Evolutionary conservation across 2,797 vertebrate genomes (phyloP).

Genomic region (Poeciliopsis infans): DNA sequence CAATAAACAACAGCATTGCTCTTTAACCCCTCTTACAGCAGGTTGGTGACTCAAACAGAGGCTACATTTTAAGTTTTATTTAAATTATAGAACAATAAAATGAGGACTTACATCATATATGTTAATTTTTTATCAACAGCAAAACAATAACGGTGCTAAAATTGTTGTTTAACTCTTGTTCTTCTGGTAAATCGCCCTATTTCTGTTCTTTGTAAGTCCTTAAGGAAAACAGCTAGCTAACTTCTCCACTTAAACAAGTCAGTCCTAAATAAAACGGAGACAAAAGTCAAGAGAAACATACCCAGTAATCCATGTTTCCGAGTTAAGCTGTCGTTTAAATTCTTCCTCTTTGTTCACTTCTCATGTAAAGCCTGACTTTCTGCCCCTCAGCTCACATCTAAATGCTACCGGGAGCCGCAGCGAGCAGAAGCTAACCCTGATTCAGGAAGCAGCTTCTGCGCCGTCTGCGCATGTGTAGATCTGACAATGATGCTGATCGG

Average conservation of each 20-base stretch:
- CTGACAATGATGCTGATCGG: not conserved
- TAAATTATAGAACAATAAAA: not conserved
- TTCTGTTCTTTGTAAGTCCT: not conserved
- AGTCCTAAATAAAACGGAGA: conserved; percentile 19
- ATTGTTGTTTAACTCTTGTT: not conserved
- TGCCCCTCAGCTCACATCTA: conserved; percentile 53
- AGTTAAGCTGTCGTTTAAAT: conserved; percentile 30
- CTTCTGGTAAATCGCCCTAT: not conserved
- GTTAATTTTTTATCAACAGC: not conserved
- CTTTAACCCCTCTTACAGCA: conserved; percentile 12
- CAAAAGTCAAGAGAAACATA: conserved; percentile 59
- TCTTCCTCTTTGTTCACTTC: conserved; percentile 30
- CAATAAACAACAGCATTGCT: conserved; percentile 51
- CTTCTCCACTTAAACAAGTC: conserved; percentile 45
- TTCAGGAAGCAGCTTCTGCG: conserved; percentile 72
- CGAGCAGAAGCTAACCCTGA: conserved; percentile 56
- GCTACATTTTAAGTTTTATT: not conserved
- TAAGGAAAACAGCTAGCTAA: conserved; percentile 17
- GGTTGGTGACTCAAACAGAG: not conserved
- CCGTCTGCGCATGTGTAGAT: conserved; percentile 40
- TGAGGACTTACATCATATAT: not conserved
- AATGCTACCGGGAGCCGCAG: conserved; percentile 62
- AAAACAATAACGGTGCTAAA: not conserved
- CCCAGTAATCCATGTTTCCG: conserved; percentile 81
- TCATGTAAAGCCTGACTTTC: conserved; percentile 37